phyloP scores from a whole-genome alignment of 2,888 invertebrate species.

The Ditylenchus weischeri region DNA sequence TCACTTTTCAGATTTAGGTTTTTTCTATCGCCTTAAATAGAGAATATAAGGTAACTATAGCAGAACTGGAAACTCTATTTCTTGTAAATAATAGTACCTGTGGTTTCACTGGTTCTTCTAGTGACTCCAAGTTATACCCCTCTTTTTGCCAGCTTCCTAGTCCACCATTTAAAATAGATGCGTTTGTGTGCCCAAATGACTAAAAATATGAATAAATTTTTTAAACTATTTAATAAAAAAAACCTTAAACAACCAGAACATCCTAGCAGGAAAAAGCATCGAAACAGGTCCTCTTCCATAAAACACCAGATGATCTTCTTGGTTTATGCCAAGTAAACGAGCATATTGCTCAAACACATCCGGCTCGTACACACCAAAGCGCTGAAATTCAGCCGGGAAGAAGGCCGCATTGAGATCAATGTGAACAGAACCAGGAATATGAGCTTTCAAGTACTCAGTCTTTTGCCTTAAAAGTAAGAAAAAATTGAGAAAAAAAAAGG shows the following conservation, averaged over 20 bases:
- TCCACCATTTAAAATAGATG: conserved; percentile 46
- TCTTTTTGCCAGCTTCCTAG: conserved; percentile 39
- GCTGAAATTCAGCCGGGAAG: conserved; percentile 43
- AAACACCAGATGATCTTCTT: conserved; percentile 44
- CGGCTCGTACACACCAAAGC: conserved; percentile 43
- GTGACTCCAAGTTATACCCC: conserved; percentile 35
- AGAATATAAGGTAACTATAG: no score
- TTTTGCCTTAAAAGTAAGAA: conserved; percentile 21
- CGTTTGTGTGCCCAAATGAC: conserved; percentile 45
- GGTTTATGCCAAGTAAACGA: conserved; percentile 41
- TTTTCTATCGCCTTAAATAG: no score
- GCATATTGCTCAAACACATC: conserved; percentile 45
- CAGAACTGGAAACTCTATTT: no score
- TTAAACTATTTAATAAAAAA: background rate
- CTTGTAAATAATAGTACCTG: no score
- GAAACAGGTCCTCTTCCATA: conserved; percentile 39
- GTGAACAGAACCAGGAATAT: conserved; percentile 45
- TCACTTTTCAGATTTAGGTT: no score
- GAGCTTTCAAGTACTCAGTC: conserved; percentile 34
- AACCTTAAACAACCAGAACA: conserved; percentile 49
- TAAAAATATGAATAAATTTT: conserved; percentile 19
- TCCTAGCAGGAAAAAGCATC: conserved; percentile 44
- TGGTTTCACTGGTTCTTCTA: conserved; percentile 10
- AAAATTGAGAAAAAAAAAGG: no score
- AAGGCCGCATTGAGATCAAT: conserved; percentile 44